Evolutionary conservation across 2,888 invertebrate genomes (phyloP), one percentile per base, ranked within the genome.

Genomic region (Polymixis lichenea): DNA sequence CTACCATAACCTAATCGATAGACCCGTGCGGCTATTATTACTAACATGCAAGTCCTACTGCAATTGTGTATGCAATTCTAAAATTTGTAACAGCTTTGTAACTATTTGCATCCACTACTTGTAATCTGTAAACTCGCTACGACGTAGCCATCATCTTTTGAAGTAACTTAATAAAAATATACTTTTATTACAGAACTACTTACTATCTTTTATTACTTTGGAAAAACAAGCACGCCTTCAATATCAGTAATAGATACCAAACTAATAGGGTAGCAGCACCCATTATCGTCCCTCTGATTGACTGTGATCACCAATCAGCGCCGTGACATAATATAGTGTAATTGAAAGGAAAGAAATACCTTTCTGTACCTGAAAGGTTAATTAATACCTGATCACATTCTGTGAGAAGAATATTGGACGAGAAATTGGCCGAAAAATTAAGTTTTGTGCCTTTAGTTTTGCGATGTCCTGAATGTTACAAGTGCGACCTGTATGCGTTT

Each of bases 221-320:
- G 46, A 53, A 64, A 75, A 67, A 79, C 25, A 22, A 79, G 38
- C 19, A 72, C 70, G 61, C 58, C 46, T 51, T 55, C n/a, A 75
- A 76, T 78, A 49, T 70, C 58, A 56, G 64, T 81, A 78, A 86
- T 78, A 80, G 64, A 83, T 77, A 82, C 69, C 67, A 67, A 78
- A 82, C 58, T 89, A 89, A 90, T 88, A 86, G 87, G 83, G 83
- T 78, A 73, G 78, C 58, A 75, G 80, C 78, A 77, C 86, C 89
- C 78, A 91, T 91, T 91, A 91, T 81, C 83, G 88, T 83, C 77
- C 77, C 22, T 65, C 84, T 87, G 87, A 92, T 92, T 89, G 90
- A 87, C 87, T 87, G 60, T 75, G 88, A 89, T 89, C 78, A 72
- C 84, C 80, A 82, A 84, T 83, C 79, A 84, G 74, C 55, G 15